Evolutionary conservation across 2,797 vertebrate species (phyloP).

Genomic region (Falco columbarius): DNA sequence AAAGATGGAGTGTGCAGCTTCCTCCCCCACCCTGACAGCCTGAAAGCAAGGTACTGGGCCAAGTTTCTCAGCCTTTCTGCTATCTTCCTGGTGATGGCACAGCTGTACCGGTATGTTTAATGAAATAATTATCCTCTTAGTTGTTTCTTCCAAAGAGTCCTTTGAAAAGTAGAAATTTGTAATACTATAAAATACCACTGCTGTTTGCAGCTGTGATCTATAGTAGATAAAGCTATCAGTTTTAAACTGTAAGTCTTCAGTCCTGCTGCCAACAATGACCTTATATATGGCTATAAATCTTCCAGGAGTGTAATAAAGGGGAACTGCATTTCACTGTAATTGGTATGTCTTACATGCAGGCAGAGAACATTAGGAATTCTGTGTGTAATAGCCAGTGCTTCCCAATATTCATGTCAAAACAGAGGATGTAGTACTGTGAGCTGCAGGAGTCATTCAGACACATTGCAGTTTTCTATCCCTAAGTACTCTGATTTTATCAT

Average conservation of each 20-base stretch:
- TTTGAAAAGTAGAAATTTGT: not conserved
- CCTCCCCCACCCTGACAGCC: not conserved
- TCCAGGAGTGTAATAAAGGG: slow-evolving; percentile 3
- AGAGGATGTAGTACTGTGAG: not conserved
- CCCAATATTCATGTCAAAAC: slow-evolving; percentile 6
- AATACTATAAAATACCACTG: not conserved
- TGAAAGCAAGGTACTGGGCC: not conserved
- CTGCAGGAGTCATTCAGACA: not conserved
- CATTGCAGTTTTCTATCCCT: not conserved
- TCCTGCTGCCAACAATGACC: not conserved
- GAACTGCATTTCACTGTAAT: slow-evolving; percentile 26
- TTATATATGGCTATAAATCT: slow-evolving; percentile 24
- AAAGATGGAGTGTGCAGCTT: not conserved
- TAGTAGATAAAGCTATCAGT: not conserved
- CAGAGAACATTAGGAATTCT: slow-evolving; percentile 18
- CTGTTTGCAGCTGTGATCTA: not conserved
- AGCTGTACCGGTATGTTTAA: not conserved
- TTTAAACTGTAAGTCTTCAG: not conserved
- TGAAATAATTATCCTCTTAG: not conserved
- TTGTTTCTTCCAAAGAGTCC: not conserved
- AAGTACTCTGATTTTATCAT: not conserved
- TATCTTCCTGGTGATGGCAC: accelerated
- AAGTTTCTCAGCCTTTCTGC: not conserved
- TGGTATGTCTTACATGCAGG: not conserved
- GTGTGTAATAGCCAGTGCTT: not conserved